phyloP scores from a whole-genome alignment of 2,888 invertebrate species.

The Drosophila anomalipes region DNA sequence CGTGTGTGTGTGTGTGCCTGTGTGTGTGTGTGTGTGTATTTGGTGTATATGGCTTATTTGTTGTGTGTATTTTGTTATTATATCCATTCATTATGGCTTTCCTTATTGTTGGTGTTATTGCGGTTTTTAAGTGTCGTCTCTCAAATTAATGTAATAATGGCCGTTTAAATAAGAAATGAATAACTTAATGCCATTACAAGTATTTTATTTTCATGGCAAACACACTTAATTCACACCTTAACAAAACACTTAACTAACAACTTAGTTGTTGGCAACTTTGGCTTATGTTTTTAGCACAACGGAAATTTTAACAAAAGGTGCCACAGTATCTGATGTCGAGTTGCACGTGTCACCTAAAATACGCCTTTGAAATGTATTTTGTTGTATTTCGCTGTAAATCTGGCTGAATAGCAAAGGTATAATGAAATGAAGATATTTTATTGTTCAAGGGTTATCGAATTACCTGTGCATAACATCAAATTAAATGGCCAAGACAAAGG shows the following conservation, averaged over 20 bases:
- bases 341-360: conserved; percentile 1
- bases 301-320: conserved; percentile 9
- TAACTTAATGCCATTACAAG: conserved; percentile 48
- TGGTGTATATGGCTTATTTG: conserved; percentile 28
- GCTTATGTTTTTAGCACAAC: not conserved
- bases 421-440: conserved; percentile 16
- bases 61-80: conserved; percentile 39
- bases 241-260: not conserved
- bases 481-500: conserved; percentile 11
- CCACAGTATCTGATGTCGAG: not conserved
- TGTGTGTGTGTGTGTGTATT: conserved; percentile 25
- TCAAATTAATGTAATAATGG: conserved; percentile 71
- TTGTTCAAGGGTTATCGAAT: conserved; percentile 35
- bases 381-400: not conserved
- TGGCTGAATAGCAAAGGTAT: not conserved
- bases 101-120: conserved; percentile 50
- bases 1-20: conserved; percentile 13
- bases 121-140: conserved; percentile 65
- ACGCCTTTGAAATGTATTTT: not conserved
- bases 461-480: conserved; percentile 20
- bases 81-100: conserved; percentile 50
- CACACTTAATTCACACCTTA: conserved; percentile 22
- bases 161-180: conserved; percentile 54
- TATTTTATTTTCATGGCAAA: conserved; percentile 14
- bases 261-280: not conserved